Evolutionary conservation across 2,113 vertebrate genomes (phyloP).

Genomic region (Pseudorhombus dupliciocellatus): DNA sequence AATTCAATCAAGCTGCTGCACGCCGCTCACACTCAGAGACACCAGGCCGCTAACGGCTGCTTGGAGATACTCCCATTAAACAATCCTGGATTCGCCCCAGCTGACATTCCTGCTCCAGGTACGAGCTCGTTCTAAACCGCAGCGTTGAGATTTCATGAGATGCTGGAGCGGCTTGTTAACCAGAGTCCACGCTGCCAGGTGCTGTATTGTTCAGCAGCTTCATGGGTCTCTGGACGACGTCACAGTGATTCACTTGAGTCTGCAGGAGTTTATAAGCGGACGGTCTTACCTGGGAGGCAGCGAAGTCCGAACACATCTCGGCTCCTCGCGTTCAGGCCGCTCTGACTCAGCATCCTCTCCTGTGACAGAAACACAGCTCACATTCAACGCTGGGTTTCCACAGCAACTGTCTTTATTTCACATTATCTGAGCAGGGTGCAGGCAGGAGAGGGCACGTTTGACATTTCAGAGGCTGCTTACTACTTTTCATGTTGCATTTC

Average conservation of each 20-base stretch:
- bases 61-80: too few species aligned
- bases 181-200: background rate
- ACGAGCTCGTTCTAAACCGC: conserved; percentile 20
- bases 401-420: background rate
- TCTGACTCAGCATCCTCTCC: conserved; percentile 83
- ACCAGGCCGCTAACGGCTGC: too few species aligned
- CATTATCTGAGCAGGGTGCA: background rate
- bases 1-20: too few species aligned
- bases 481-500: background rate
- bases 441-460: background rate
- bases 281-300: conserved; percentile 78
- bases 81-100: too few species aligned
- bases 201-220: background rate
- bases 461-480: background rate
- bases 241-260: background rate
- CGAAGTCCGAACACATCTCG: conserved; percentile 80
- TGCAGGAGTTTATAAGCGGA: too few species aligned
- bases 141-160: background rate
- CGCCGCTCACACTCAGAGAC: too few species aligned
- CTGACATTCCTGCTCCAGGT: conserved; percentile 36
- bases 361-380: conserved; percentile 37
- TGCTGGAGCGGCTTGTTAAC: background rate
- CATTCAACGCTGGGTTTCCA: background rate
- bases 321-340: conserved; percentile 62
- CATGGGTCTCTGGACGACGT: background rate